phyloP scores from a whole-genome alignment of 2,113 vertebrate genomes.

The Upupa epops region DNA sequence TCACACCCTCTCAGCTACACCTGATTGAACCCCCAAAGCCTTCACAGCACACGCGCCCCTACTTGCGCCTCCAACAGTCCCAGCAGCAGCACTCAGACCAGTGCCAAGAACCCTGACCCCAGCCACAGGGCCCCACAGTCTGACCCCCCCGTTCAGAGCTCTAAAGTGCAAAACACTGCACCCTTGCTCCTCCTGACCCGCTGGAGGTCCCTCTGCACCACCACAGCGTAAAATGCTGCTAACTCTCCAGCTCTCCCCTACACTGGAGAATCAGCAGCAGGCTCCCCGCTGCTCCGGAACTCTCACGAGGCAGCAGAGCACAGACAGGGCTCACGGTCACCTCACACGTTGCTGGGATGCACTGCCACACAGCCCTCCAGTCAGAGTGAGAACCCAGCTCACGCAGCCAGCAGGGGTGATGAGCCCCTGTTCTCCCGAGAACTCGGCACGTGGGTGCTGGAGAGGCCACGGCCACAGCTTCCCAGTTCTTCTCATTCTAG shows the following conservation, averaged over 20 bases:
- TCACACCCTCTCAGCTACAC: too few species aligned
- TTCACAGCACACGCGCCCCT: too few species aligned
- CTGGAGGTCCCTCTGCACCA: background rate
- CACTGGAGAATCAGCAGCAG: background rate
- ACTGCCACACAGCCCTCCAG: too few species aligned
- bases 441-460: background rate
- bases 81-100: too few species aligned
- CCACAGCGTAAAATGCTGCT: background rate
- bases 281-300: background rate
- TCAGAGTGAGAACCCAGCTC: background rate
- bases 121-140: fast-evolving
- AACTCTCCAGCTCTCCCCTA: background rate
- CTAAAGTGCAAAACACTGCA: fast-evolving
- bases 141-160: background rate
- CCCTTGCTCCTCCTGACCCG: background rate
- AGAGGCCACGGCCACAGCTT: background rate
- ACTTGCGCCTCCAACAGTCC: fast-evolving
- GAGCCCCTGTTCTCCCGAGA: background rate
- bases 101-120: fast-evolving
- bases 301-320: background rate
- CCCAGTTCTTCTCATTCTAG: background rate
- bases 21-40: too few species aligned
- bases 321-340: fast-evolving
- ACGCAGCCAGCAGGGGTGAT: background rate
- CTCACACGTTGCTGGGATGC: fast-evolving